Evolutionary conservation across 2,113 vertebrate species (phyloP).

Genomic region (Dasyornis broadbenti): DNA sequence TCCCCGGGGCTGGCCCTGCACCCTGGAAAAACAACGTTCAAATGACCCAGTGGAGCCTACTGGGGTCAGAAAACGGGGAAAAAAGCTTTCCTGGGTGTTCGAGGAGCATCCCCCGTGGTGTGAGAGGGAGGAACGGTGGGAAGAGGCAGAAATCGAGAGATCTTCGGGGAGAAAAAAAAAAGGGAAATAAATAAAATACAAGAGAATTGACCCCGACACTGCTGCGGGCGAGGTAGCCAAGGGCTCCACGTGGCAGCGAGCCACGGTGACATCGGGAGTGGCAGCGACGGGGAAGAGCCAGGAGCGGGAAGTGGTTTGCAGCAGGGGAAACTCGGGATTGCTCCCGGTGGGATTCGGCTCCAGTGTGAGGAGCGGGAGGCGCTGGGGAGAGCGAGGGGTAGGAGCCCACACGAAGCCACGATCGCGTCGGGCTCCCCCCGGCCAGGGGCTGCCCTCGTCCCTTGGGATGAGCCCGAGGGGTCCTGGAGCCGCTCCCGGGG

Average conservation of each 20-base stretch:
- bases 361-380: accelerated
- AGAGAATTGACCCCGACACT: accelerated
- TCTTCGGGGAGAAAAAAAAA: accelerated
- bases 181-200: not conserved
- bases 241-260: not conserved
- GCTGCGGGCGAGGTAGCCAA: accelerated
- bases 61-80: accelerated
- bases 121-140: not conserved
- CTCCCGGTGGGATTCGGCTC: not conserved
- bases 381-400: not conserved
- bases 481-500: not conserved
- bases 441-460: not conserved
- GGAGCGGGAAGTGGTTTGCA: not conserved
- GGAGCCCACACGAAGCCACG: no score
- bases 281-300: not conserved
- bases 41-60: accelerated
- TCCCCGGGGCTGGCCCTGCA: not conserved
- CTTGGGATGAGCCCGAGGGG: not conserved
- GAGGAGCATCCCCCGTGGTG: accelerated
- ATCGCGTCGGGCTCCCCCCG: not conserved
- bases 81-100: not conserved
- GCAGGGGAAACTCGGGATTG: not conserved
- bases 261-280: not conserved
- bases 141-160: accelerated
- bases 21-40: accelerated